Conservation (phyloP, 2,113 vertebrate genomes). For the Perca fluviatilis region DNA sequence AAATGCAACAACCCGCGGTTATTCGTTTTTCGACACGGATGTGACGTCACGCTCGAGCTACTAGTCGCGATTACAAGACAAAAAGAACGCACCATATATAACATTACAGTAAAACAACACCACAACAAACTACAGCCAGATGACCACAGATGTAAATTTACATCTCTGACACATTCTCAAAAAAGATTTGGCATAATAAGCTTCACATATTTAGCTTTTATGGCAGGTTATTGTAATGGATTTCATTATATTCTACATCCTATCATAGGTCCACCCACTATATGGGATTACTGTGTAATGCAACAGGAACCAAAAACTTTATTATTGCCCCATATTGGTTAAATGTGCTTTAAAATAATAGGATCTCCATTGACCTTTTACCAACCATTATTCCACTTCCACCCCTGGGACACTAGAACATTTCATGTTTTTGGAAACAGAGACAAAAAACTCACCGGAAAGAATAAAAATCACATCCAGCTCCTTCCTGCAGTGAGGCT, state of each 20-base stretch:
- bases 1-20: too few relatives aligned
- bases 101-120: background rate
- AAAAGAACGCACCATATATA: too few relatives aligned
- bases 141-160: background rate
- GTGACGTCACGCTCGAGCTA: too few relatives aligned
- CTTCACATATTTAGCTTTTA: background rate
- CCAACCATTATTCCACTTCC: too few relatives aligned
- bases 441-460: background rate
- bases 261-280: background rate
- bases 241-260: background rate
- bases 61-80: too few relatives aligned
- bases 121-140: background rate
- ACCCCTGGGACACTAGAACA: too few relatives aligned
- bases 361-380: background rate
- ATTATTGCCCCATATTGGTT: background rate
- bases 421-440: background rate
- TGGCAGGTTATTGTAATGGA: too few relatives aligned
- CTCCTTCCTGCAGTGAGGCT: constrained; percentile 2
- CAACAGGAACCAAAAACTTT: background rate
- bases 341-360: background rate
- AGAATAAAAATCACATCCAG: background rate
- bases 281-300: background rate
- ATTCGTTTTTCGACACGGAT: too few relatives aligned
- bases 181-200: background rate
- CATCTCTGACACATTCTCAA: background rate